Percentiles rank a stretch among this genome's conserved stretches.
Evolutionary conservation across 2,888 invertebrate genomes (phyloP).

Genomic region (Julus scanicus): DNA sequence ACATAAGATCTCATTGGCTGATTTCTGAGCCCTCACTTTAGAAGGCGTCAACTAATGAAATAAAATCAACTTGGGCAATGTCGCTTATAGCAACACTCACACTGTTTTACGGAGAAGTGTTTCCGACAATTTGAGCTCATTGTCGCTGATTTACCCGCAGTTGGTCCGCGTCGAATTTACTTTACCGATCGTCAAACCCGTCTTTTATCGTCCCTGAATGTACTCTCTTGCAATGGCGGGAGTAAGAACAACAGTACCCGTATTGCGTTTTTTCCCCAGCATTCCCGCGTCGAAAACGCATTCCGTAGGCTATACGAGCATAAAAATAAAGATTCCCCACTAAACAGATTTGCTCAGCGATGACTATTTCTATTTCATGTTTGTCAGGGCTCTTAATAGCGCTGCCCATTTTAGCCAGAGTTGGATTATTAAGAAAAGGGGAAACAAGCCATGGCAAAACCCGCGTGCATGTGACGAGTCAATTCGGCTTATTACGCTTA

Average conservation of each 20-base stretch:
- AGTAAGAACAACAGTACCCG: not conserved
- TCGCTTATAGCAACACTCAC: not conserved
- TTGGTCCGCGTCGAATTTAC: not conserved
- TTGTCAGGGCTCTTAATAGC: constrained; percentile 11
- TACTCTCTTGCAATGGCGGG: not conserved
- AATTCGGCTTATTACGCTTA: not conserved
- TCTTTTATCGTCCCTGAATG: not conserved
- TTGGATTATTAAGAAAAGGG: not conserved
- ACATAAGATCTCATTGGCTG: not conserved
- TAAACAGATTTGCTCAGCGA: constrained; percentile 17
- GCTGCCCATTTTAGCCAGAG: not conserved
- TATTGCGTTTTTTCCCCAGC: not conserved
- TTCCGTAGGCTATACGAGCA: not conserved
- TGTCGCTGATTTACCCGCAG: constrained; percentile 18
- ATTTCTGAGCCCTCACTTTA: not conserved
- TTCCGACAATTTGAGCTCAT: not conserved
- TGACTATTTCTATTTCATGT: constrained; percentile 29
- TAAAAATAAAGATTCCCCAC: not conserved
- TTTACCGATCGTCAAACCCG: not conserved
- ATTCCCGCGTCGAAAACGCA: not conserved
- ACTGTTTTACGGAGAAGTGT: not conserved
- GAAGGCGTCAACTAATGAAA: no score
- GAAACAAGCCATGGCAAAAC: not conserved
- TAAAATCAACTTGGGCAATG: not conserved
- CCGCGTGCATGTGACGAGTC: not conserved